Conservation (phyloP, 2,888 invertebrate genomes). For the Sphinx pinastri region DNA sequence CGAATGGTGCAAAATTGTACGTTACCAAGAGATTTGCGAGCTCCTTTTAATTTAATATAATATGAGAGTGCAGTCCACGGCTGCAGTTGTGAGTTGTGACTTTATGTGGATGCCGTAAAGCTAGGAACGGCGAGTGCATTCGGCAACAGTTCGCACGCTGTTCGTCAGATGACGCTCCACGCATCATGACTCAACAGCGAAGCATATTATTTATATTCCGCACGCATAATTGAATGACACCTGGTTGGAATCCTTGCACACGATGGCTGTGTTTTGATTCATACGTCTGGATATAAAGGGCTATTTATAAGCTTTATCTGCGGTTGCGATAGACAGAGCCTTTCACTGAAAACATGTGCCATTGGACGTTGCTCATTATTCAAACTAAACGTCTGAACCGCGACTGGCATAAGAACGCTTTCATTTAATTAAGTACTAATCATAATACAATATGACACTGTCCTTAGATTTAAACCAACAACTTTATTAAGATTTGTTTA, state of each 20-base stretch:
- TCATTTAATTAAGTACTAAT: not conserved
- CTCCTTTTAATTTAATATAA: constrained; percentile 1
- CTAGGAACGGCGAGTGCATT: no score
- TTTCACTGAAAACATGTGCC: constrained; percentile 20
- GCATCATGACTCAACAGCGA: constrained; percentile 42
- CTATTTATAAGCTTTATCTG: constrained; percentile 22
- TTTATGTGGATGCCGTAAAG: not conserved
- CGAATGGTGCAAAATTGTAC: no score
- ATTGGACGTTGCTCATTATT: not conserved
- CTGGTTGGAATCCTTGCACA: constrained; percentile 49
- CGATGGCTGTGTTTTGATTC: constrained; percentile 41
- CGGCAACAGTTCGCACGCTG: no score
- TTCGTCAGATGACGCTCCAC: not conserved
- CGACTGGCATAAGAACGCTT: not conserved
- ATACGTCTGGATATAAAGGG: constrained; percentile 17
- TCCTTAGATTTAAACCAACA: not conserved
- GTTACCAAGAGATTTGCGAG: not conserved
- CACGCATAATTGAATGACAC: constrained; percentile 47
- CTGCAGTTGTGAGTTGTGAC: not conserved
- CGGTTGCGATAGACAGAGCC: constrained; percentile 16
- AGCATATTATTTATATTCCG: constrained; percentile 60
- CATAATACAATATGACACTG: not conserved
- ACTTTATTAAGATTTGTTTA: no score
- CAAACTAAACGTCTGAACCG: not conserved
- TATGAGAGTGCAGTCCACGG: not conserved